These are phyloP conservation scores for Chroicocephalus ridibundus DNA, from an alignment of 2,113 vertebrate species.

Conservation along the genomic window DNA sequence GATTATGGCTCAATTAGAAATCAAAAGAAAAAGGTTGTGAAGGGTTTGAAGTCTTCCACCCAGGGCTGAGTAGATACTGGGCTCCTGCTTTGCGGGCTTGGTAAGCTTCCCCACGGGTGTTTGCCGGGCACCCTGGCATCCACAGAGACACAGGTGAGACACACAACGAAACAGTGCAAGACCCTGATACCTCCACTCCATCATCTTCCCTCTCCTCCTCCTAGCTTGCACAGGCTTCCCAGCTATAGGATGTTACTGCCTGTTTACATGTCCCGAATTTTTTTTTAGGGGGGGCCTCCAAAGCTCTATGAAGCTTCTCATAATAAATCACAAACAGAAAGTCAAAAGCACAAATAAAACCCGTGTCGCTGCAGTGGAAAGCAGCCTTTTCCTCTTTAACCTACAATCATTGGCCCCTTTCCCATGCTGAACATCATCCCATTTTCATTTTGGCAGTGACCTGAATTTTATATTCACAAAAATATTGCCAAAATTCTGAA, in stretches of 20 bases:
- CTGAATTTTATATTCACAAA: background rate
- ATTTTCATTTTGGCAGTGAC: background rate
- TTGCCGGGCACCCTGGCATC: background rate
- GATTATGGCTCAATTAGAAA: background rate
- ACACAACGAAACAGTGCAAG: background rate
- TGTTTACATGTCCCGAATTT: rapidly evolving
- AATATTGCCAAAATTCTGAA: background rate
- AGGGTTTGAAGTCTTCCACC: background rate
- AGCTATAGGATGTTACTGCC: background rate
- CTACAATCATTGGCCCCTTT: background rate
- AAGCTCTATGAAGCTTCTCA: background rate
- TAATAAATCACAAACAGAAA: background rate
- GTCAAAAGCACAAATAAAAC: background rate
- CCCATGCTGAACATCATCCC: background rate
- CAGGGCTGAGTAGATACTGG: background rate
- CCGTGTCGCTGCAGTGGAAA: background rate
- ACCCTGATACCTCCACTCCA: background rate
- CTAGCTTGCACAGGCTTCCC: background rate
- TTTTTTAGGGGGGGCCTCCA: background rate
- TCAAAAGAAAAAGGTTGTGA: background rate
- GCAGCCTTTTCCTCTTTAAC: background rate
- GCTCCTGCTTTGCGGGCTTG: background rate
- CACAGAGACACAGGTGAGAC: rapidly evolving
- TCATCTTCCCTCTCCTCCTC: background rate
- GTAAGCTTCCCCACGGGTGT: background rate